Conservation (phyloP, 2,113 vertebrate genomes). For the Heterochromis multidens region DNA sequence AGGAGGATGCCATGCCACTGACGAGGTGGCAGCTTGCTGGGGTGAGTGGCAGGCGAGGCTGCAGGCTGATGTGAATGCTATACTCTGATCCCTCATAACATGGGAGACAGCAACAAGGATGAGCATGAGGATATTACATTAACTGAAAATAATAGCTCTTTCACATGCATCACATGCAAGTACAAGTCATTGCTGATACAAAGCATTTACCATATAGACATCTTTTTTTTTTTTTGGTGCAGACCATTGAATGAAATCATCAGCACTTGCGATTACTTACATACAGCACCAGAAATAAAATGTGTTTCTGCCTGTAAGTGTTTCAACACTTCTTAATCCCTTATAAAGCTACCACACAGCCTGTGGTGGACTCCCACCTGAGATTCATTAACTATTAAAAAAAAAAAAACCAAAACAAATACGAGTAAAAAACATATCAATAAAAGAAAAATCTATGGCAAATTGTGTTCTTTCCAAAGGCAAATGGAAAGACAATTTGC, state of each 20-base stretch:
- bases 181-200: background rate
- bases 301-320: background rate
- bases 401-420: background rate
- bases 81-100: constrained; percentile 49
- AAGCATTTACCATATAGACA: background rate
- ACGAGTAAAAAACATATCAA: background rate
- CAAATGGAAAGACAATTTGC: background rate
- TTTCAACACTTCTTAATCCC: background rate
- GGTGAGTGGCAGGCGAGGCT: constrained; percentile 50
- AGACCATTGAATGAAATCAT: background rate
- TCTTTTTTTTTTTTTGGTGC: background rate
- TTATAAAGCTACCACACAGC: background rate
- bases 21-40: constrained; percentile 33
- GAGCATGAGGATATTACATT: constrained; percentile 58
- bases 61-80: constrained; percentile 58
- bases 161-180: constrained; percentile 2
- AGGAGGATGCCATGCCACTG: constrained; percentile 60
- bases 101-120: constrained; percentile 45
- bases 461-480: background rate
- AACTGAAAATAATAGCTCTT: constrained; percentile 8
- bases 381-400: background rate
- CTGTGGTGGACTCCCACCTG: background rate
- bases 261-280: background rate
- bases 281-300: background rate
- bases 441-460: background rate